Base-by-base conservation (phyloP, 2,888 invertebrate species). In the Melikaiella ostensackeni region DNA sequence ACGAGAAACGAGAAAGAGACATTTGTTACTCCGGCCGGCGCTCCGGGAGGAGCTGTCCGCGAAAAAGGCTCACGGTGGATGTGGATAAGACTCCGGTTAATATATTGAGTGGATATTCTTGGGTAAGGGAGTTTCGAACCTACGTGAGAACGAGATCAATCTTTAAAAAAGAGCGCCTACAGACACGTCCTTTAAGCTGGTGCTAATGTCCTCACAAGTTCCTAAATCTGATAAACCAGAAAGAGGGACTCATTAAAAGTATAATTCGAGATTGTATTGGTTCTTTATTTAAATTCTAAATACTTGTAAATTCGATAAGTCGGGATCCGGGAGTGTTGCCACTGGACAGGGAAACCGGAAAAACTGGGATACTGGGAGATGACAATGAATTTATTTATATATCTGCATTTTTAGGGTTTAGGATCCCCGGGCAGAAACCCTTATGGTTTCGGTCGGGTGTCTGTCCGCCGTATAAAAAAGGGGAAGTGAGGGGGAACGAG, bases 1-100 rank as follows among this genome's bases (percentile, higher is more conserved):
- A 61, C 57, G 76, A 75, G 86, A 87, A 86, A 86, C 57, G 76
- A 75, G 86, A 87, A 86, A 86, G 82, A 87, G 87, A 88, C 87
- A 87, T 87, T 87, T 85, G 85, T 87, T 86, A 87, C 83, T 75
- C 75, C 73, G 70, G 75, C 75, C 74, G 70, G 75, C 27, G 30
- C 42, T 75, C 75, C 75, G 76, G 83, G 86, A 82, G 81, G 80
- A 79, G 81, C 78, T 77, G 83, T 84, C 83, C 70, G 50, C 50
- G 70, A 70, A 70, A 70, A 70, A 70, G 70, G 11, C 30, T 70
- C 46, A 70, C n/a, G 16, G 27, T 50, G 46, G 70, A 70, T 70
- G 24, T 27, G 38, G 70, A 70, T 70, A 30, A 70, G 50, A 70
- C 70, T 50, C 30, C 11, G n/a, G 50, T 30, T 70, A 70, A 70